phyloP scores from a whole-genome alignment of 2,113 vertebrate species.

The Steatornis caripensis region DNA sequence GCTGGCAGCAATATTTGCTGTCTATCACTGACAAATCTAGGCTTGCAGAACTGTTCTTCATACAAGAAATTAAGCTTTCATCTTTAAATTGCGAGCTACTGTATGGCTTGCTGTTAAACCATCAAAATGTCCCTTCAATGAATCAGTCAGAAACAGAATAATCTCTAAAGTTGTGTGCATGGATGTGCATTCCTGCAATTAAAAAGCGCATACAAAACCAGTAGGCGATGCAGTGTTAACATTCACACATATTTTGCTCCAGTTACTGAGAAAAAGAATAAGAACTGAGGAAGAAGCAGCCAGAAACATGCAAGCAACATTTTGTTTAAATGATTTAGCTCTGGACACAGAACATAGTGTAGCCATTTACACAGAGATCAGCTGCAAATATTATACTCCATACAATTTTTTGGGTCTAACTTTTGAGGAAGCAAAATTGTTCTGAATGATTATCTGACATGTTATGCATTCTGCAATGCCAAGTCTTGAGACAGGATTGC shows the following conservation, averaged over 20 bases:
- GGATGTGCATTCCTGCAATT: constrained; percentile 40
- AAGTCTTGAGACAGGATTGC: constrained; percentile 65
- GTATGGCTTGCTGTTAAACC: background rate
- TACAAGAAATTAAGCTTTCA: constrained; percentile 71
- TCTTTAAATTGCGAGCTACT: constrained; percentile 37
- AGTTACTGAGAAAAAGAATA: constrained; percentile 21
- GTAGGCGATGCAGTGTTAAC: constrained; percentile 38
- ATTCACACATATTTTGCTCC: constrained; percentile 39
- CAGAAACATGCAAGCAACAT: constrained; percentile 17
- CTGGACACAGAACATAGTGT: constrained; percentile 15
- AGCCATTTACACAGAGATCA: background rate
- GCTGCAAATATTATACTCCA: background rate
- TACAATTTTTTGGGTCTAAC: background rate
- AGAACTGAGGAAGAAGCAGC: constrained; percentile 33
- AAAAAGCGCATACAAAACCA: constrained; percentile 35
- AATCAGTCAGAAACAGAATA: constrained; percentile 12
- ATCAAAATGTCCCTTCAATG: background rate
- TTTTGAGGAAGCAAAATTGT: background rate
- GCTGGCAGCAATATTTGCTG: background rate
- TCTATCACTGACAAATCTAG: background rate
- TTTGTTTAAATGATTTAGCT: constrained; percentile 30
- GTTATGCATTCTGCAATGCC: constrained; percentile 31
- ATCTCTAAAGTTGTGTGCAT: background rate
- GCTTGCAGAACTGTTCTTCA: background rate
- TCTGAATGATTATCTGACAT: constrained; percentile 27